phyloP scores from a whole-genome alignment of 2,888 invertebrate genomes.

The Ichneumoninae sp. region DNA sequence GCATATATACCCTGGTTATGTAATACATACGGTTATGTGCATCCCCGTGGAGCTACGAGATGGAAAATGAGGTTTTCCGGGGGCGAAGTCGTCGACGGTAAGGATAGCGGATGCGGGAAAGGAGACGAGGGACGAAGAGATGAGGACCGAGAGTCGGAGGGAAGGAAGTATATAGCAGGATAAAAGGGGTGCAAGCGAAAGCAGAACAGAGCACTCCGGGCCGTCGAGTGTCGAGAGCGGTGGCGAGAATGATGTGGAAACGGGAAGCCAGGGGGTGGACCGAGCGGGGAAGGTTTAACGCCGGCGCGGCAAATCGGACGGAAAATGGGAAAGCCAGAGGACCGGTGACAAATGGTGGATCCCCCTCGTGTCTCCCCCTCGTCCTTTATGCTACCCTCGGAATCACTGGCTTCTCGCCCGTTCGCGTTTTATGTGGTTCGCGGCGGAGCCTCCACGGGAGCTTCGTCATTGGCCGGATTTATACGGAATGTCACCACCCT shows the following conservation, averaged over 20 bases:
- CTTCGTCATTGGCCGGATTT: slow-evolving; percentile 63
- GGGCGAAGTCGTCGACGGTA: slow-evolving; percentile 10
- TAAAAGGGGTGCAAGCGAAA: slow-evolving; percentile 27
- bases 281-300: slow-evolving; percentile 72
- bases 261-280: slow-evolving; percentile 61
- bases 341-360: slow-evolving; percentile 83
- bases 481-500: slow-evolving; percentile 44
- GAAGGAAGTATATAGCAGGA: slow-evolving; percentile 9
- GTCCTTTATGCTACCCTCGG: slow-evolving; percentile 40
- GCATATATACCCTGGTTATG: neutral
- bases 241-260: slow-evolving; percentile 67
- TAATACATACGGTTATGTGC: neutral
- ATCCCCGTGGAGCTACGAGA: neutral
- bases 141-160: neutral
- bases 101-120: slow-evolving; percentile 3
- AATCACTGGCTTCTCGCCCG: slow-evolving; percentile 39
- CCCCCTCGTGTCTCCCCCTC: slow-evolving; percentile 65
- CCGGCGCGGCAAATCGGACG: slow-evolving; percentile 82
- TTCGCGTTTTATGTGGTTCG: slow-evolving; percentile 49
- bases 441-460: slow-evolving; percentile 39
- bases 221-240: slow-evolving; percentile 50
- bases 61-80: slow-evolving; percentile 52
- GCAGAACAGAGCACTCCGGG: slow-evolving; percentile 27
- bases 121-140: neutral
- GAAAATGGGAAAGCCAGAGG: slow-evolving; percentile 84